Conservation (phyloP, 92 coral and sea anemone genomes). For the Palythoa grandis region DNA sequence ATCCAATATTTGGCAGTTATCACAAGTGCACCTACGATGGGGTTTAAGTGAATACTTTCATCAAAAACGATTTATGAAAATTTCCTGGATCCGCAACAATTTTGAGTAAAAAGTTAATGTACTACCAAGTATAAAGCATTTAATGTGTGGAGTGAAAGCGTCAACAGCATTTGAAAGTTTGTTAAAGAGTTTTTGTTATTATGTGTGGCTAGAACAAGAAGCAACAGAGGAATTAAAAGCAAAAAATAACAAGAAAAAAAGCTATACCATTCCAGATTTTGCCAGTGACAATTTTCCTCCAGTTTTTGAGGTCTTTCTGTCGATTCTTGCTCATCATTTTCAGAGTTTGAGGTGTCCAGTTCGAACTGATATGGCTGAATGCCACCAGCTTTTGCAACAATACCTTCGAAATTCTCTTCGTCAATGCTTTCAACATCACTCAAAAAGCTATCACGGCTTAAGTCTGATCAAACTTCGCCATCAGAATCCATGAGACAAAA, state of each 20-base stretch:
- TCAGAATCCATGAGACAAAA: not conserved
- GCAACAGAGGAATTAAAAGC: not conserved
- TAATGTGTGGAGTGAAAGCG: not conserved
- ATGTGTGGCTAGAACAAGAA: not conserved
- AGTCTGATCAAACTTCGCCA: too few species aligned
- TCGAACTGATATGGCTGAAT: conserved; percentile 26
- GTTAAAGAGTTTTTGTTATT: too few species aligned
- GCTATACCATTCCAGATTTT: not conserved
- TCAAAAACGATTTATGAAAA: not conserved
- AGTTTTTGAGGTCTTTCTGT: not conserved
- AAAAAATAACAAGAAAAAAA: not conserved
- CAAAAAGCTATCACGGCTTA: too few species aligned
- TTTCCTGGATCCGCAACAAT: not conserved
- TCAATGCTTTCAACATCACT: not conserved
- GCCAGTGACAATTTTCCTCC: not conserved
- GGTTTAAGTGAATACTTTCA: not conserved
- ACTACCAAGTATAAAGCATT: not conserved
- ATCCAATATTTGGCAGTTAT: conserved; percentile 32
- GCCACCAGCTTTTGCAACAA: not conserved
- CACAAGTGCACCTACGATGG: too few species aligned
- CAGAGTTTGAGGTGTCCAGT: not conserved
- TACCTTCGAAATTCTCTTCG: not conserved
- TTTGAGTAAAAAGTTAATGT: not conserved
- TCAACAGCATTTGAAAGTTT: too few species aligned
- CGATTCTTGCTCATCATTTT: not conserved